Evolutionary conservation across 2,113 vertebrate genomes (phyloP), one percentile per base, ranked within the genome.

Genomic region (Okapia johnstoni): DNA sequence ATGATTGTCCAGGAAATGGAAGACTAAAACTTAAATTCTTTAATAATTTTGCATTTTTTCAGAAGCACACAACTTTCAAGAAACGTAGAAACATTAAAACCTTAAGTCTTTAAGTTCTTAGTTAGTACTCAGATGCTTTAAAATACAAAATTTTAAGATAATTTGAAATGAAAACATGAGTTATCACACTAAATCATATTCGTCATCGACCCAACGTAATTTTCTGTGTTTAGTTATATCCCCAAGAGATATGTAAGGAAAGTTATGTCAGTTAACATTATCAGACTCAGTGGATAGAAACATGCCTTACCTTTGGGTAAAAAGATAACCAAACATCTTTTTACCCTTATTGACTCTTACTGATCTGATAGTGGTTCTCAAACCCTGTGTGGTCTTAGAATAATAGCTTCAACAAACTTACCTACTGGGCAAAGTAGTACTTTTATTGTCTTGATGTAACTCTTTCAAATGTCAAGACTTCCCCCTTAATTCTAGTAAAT

Each of bases 141-240:
- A 86, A 87, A 36, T 90, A 88, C 5, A 90, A 23, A 66, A 3
- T 85, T 85, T 92, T 97, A 66, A 94, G 85, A 73, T 93, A n/a
- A 85, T 86, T 93, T 77, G 57, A 88, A 90, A 66, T 90, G 46
- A 50, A 93, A 86, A 19, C 11, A 21, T 40, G 9, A 81, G 40
- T 73, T 54, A n/a, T 57, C 40, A 54, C 16, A 36, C n/a, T 91
- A 46, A 70, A 85, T 66, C 13, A 52, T 46, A 60, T 86, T 26
- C 2, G 2, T 73, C 46, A 52, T 94, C 7, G 3, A 25, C 9
- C 15, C 2, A 52, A 15, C 5, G 28, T 94, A 43, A 43, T 83
- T 30, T 26, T 88, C 21, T 93, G 4, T 54, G 5, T 90, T 36
- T 88, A 7, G 14, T 83, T 92, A 16, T 86, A 33, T 58, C n/a